phyloP scores from a whole-genome alignment of 1,140 invertebrate genomes.

The Mya arenaria region DNA sequence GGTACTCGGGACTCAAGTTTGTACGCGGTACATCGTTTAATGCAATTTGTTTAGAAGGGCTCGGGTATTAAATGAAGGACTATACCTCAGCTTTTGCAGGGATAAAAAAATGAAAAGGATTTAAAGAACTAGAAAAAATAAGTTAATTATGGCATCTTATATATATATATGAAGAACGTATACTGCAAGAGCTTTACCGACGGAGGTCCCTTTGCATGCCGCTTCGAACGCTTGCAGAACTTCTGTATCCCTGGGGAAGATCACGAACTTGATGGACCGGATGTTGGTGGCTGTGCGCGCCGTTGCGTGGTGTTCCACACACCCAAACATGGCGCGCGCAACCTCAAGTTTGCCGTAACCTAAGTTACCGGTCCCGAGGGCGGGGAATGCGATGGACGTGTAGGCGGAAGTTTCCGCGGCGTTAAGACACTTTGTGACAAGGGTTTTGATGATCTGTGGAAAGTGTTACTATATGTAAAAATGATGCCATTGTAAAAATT shows the following conservation, averaged over 20 bases:
- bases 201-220: neutral
- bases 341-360: conserved; percentile 44
- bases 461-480: too few relatives aligned
- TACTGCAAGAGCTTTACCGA: neutral
- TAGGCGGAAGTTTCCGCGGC: conserved; percentile 35
- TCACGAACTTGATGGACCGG: conserved; percentile 53
- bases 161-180: neutral
- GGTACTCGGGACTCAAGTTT: too few relatives aligned
- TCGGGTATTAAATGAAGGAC: neutral
- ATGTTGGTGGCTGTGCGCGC: conserved; percentile 7
- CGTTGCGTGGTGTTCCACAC: conserved; percentile 23
- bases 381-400: conserved; percentile 61
- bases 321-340: conserved; percentile 60
- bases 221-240: conserved; percentile 21
- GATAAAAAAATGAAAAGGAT: neutral
- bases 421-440: conserved; percentile 43
- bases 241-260: conserved; percentile 50
- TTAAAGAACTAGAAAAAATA: neutral
- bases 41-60: neutral
- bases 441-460: conserved; percentile 41
- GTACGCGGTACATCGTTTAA: neutral
- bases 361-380: conserved; percentile 62
- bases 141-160: neutral
- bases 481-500: too few relatives aligned
- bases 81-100: neutral